A percentile compares a stretch with the other conserved stretches of the same genome.
Conservation (phyloP, 2,113 vertebrate genomes). For the Probosciger aterrimus region DNA sequence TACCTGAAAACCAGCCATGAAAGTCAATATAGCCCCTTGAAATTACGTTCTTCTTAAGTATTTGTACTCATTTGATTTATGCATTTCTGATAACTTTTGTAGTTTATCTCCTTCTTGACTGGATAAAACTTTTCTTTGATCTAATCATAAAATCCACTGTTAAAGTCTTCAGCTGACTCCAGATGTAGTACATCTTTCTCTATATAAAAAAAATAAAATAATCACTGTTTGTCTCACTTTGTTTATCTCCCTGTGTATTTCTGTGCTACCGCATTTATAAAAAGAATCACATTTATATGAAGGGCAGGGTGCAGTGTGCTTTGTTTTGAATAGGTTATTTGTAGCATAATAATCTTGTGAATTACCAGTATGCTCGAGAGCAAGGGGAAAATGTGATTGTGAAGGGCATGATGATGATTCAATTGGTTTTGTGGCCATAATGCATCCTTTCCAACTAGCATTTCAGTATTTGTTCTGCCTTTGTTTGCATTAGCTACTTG, state of each 20-base stretch:
- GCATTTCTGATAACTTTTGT: not conserved
- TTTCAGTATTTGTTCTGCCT: constrained; percentile 42
- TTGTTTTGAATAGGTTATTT: constrained; percentile 48
- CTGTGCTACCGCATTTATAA: not conserved
- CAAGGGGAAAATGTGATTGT: constrained; percentile 37
- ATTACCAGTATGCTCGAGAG: constrained; percentile 27
- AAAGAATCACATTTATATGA: constrained; percentile 7
- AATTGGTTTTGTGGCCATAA: constrained; percentile 37
- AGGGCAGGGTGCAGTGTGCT: not conserved
- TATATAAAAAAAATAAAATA: not conserved
- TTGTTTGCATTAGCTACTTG: constrained; percentile 19
- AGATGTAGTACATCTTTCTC: not conserved
- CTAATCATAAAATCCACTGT: not conserved
- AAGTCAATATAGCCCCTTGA: not conserved
- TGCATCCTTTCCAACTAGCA: not conserved
- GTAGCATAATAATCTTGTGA: constrained; percentile 29
- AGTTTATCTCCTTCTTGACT: not conserved
- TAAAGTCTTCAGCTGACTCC: not conserved
- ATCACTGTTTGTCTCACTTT: not conserved
- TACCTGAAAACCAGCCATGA: not conserved
- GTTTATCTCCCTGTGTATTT: not conserved
- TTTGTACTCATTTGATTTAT: not conserved
- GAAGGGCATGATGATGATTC: constrained; percentile 41
- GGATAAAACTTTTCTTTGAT: not conserved
- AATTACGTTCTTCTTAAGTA: not conserved